phyloP scores from a whole-genome alignment of 2,113 vertebrate species.

The Otus sunia region DNA sequence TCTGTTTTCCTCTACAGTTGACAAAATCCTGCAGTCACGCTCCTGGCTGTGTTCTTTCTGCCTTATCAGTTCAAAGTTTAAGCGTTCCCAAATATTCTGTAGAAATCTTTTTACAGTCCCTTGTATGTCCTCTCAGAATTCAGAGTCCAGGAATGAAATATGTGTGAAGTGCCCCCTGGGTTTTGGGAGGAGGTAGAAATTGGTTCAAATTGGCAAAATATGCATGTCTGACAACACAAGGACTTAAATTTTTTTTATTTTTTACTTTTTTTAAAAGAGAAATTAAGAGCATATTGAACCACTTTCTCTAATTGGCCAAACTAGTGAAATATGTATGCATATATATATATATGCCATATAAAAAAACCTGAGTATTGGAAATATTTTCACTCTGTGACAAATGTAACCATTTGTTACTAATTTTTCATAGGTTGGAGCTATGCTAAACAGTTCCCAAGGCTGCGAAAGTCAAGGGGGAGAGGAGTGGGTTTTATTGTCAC shows the following conservation, averaged over 20 bases:
- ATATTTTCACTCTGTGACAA: neutral
- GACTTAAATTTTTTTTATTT: neutral
- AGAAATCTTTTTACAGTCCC: neutral
- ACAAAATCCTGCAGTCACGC: neutral
- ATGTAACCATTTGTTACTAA: neutral
- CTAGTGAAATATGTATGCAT: neutral
- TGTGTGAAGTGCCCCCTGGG: neutral
- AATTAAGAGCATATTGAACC: slow-evolving; percentile 51
- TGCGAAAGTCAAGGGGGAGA: neutral
- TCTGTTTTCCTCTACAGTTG: neutral
- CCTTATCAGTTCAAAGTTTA: neutral
- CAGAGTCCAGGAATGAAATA: neutral
- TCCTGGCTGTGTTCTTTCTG: neutral
- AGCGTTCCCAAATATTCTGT: neutral
- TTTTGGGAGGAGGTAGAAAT: slow-evolving; percentile 23
- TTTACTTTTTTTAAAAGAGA: neutral
- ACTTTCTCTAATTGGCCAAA: slow-evolving; percentile 1
- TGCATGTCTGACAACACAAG: neutral
- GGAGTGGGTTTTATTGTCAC: neutral
- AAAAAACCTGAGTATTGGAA: neutral
- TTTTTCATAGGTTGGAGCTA: neutral
- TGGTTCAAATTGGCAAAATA: neutral
- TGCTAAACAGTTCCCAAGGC: neutral
- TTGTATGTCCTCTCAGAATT: neutral
- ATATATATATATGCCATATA: neutral